Evolutionary conservation across 2,113 vertebrate genomes (phyloP), one percentile per base, ranked within the genome.

Genomic region (Romanogobio albipinnatus): DNA sequence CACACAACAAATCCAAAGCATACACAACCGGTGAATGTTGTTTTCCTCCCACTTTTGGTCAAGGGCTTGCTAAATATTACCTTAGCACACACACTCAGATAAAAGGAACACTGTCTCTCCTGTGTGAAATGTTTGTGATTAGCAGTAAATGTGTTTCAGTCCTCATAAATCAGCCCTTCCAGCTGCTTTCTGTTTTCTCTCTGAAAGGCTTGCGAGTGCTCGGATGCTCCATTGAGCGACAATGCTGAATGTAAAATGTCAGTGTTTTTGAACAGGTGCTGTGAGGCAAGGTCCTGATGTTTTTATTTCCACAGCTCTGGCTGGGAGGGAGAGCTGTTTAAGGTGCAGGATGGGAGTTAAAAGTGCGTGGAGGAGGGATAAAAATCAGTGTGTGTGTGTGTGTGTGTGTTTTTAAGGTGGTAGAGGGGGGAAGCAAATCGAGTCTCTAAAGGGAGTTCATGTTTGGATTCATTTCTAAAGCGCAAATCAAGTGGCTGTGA

Each of bases 241-340:
- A 87, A 91, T 91, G 86, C 90, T 91, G 91, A 94, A 93, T 93
- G 92, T 91, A 91, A 94, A 93, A 94, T 94, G 93, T 94, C 93
- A 94, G 88, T 93, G 93, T 93, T 94, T 94, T 94, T 94, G 93
- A 94, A 94, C 93, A 92, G 93, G 94, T 92, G 92, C 94, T 93
- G 93, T 89, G 88, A 93, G 91, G 92, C 93, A 90, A 89, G 86
- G 88, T 90, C 91, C 90, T 94, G 92, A 94, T 94, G 93, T 93
- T 93, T 94, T 94, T 93, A 94, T 94, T 94, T 93, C 92, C 91
- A 64, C 76, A 91, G 90, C 89, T 89, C 89, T 91, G 91, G 86
- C 91, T 89, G 88, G 86, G 91, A 86, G 86, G 89, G 90, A 91
- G 90, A 91, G 89, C 86, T 90, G 88, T 91, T 85, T 84, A 53